A percentile compares a stretch with the other conserved stretches of the same genome.
Conservation (phyloP, 1,140 invertebrate genomes). For the Dinoponera quadriceps region DNA sequence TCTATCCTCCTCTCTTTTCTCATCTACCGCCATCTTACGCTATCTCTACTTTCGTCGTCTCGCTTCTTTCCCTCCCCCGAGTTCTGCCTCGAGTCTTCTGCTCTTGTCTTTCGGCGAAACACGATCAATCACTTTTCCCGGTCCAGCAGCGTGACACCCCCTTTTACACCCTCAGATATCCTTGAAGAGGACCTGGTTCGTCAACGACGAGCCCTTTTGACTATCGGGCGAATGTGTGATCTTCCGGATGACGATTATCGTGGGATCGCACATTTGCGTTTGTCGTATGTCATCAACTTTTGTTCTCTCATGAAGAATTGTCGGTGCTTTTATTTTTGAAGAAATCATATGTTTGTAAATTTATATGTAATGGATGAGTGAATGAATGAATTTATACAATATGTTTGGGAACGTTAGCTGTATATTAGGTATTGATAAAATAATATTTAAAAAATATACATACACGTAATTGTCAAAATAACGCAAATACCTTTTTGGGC, state of each 20-base stretch:
- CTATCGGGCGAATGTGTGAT: constrained; percentile 64
- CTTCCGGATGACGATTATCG: constrained; percentile 69
- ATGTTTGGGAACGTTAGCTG: neutral
- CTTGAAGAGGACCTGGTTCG: constrained; percentile 76
- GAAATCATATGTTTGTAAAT: neutral
- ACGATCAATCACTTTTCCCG: constrained; percentile 85
- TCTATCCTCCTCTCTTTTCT: constrained; percentile 58
- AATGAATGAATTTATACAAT: no score
- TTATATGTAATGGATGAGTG: no score
- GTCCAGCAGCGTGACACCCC: constrained; percentile 82
- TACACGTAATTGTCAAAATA: neutral
- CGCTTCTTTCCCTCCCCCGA: constrained; percentile 64
- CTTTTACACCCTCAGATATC: constrained; percentile 82
- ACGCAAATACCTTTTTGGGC: neutral
- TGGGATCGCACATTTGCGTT: constrained; percentile 64
- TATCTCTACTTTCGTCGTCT: constrained; percentile 68
- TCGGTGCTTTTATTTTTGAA: neutral
- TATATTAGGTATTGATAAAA: neutral
- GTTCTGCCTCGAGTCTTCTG: constrained; percentile 60
- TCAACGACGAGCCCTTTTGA: constrained; percentile 68
- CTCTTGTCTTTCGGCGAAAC: constrained; percentile 84
- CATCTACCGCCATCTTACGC: constrained; percentile 59
- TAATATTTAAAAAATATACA: constrained; percentile 1
- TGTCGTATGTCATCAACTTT: constrained; percentile 46
- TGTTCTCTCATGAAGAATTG: constrained; percentile 16